Evolutionary conservation across 2,797 vertebrate species (phyloP).

Genomic region (Crocidura indochinensis): DNA sequence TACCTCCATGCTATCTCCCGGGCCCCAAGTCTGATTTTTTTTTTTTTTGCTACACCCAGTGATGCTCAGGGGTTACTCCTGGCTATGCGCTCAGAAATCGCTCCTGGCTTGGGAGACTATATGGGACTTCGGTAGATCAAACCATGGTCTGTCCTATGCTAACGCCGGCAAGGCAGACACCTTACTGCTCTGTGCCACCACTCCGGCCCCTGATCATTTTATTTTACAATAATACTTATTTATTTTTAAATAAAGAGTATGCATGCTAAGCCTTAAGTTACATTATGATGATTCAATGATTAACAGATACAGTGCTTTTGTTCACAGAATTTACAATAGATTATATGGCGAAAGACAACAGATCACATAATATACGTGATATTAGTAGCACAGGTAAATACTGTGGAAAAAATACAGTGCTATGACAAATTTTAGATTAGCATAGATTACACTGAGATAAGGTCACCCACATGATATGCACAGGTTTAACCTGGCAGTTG

Average conservation of each 20-base stretch:
- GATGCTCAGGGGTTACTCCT: too few species aligned
- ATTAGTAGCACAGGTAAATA: neutral
- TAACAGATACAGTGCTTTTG: slow-evolving; percentile 16
- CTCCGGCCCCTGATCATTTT: too few species aligned
- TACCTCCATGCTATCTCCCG: too few species aligned
- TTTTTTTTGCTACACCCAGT: too few species aligned
- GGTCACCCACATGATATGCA: neutral
- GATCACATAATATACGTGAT: slow-evolving; percentile 43
- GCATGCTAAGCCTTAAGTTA: neutral
- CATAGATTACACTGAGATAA: slow-evolving; percentile 34
- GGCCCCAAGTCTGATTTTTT: too few species aligned
- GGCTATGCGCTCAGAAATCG: too few species aligned
- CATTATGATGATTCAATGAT: slow-evolving; percentile 6
- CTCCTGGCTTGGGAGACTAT: too few species aligned
- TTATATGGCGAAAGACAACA: slow-evolving; percentile 56
- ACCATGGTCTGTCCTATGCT: too few species aligned
- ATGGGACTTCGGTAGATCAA: too few species aligned
- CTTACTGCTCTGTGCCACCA: too few species aligned
- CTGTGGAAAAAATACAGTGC: neutral
- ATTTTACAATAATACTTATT: too few species aligned
- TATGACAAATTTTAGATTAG: neutral
- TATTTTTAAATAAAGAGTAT: slow-evolving; percentile 34
- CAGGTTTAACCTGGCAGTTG: neutral
- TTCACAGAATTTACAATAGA: neutral
- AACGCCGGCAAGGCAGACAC: too few species aligned